Evolutionary conservation across 2,113 vertebrate species (phyloP).

Genomic region (Lathamus discolor): DNA sequence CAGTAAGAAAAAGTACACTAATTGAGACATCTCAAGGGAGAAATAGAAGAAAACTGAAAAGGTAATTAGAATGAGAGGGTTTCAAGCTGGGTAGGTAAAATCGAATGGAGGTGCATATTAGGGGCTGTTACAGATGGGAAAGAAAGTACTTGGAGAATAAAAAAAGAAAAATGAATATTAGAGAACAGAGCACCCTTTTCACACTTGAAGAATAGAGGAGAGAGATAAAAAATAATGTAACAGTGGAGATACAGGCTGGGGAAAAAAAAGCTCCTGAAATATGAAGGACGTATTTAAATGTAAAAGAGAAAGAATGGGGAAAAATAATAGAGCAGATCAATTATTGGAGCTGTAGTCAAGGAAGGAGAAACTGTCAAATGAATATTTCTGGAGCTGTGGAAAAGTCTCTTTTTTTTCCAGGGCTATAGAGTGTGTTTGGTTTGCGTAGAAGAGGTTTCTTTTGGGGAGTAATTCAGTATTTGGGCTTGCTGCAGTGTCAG

Average conservation of each 20-base stretch:
- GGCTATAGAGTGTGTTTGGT: not conserved
- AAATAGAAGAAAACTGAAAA: constrained; percentile 73
- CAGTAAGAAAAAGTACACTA: constrained; percentile 79
- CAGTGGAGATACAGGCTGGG: not conserved
- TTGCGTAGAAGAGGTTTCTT: not conserved
- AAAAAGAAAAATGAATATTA: constrained; percentile 57
- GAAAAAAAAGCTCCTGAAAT: not conserved
- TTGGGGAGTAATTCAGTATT: not conserved
- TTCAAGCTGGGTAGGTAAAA: constrained; percentile 76
- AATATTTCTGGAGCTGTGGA: constrained; percentile 37
- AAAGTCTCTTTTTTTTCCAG: constrained; percentile 5
- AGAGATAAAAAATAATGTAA: constrained; percentile 47
- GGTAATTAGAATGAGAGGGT: constrained; percentile 80
- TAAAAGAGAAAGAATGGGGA: constrained; percentile 44
- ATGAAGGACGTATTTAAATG: constrained; percentile 69
- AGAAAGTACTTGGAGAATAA: constrained; percentile 47
- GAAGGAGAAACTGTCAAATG: constrained; percentile 39
- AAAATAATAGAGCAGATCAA: constrained; percentile 70
- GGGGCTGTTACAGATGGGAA: constrained; percentile 65
- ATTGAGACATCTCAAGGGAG: constrained; percentile 82
- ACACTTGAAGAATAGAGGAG: constrained; percentile 68
- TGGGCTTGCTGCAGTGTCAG: not conserved
- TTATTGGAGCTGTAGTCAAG: constrained; percentile 43
- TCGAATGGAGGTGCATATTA: constrained; percentile 68
- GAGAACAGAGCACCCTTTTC: constrained; percentile 56